phyloP scores from a whole-genome alignment of 2,113 vertebrate genomes.

The Apteryx owenii region DNA sequence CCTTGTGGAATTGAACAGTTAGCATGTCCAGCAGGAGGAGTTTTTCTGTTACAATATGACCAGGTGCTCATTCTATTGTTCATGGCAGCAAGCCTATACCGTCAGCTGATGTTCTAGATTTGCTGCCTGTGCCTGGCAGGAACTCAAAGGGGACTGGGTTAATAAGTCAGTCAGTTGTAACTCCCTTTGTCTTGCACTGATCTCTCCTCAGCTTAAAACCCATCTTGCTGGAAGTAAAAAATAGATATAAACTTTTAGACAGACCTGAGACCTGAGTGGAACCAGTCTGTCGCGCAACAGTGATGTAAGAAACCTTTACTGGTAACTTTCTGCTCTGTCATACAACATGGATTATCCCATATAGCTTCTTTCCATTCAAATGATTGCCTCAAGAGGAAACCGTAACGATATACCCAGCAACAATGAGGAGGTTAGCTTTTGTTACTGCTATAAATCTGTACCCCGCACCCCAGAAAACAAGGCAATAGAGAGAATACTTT shows the following conservation, averaged over 20 bases:
- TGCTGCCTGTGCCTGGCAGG: neutral
- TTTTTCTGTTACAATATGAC: neutral
- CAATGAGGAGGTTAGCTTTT: neutral
- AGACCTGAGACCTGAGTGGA: conserved; percentile 53
- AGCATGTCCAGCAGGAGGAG: neutral
- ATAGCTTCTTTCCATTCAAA: neutral
- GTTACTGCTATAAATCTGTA: neutral
- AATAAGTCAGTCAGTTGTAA: neutral
- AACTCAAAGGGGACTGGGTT: neutral
- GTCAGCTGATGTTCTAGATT: neutral
- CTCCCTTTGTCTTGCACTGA: neutral
- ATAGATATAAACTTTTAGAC: neutral
- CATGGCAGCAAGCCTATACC: neutral
- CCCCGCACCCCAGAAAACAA: neutral
- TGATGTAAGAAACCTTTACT: neutral
- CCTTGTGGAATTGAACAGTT: neutral
- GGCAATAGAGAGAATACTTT: neutral
- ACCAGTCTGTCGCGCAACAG: neutral
- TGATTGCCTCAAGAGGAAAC: neutral
- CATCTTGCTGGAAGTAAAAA: conserved; percentile 35
- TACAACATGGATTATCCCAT: neutral
- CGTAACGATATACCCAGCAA: neutral
- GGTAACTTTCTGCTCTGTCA: neutral
- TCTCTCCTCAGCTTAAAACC: neutral
- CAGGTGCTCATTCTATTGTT: neutral